Conservation (phyloP, 2,797 vertebrate species). For the Avahi laniger region DNA sequence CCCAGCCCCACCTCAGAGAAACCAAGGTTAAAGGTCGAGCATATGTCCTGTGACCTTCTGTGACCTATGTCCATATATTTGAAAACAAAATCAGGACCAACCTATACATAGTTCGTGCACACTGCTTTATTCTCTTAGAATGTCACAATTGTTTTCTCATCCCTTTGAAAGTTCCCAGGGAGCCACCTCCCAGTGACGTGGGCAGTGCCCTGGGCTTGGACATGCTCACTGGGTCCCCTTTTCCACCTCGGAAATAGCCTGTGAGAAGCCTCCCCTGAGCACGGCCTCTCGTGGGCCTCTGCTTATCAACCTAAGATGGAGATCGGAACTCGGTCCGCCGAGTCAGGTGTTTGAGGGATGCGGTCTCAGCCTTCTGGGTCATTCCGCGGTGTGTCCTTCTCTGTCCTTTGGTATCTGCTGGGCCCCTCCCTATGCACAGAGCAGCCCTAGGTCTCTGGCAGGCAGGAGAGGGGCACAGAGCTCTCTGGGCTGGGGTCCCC, state of each 20-base stretch:
- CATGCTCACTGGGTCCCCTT: no score
- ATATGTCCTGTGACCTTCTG: rapidly evolving
- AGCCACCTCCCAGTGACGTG: not conserved
- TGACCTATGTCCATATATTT: rapidly evolving
- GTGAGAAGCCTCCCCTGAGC: no score
- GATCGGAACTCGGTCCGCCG: no score
- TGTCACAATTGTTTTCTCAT: rapidly evolving
- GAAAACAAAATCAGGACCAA: not conserved
- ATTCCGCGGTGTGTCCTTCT: no score
- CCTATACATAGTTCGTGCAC: rapidly evolving
- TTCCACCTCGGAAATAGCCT: no score
- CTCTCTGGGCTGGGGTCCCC: not conserved
- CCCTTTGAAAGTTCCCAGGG: rapidly evolving
- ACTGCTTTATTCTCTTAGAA: rapidly evolving
- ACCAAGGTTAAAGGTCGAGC: rapidly evolving
- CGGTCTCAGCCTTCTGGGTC: no score
- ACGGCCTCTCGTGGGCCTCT: no score
- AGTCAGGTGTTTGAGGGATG: no score
- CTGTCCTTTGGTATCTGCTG: no score
- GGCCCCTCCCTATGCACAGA: not conserved
- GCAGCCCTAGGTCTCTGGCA: not conserved
- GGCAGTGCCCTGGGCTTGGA: no score
- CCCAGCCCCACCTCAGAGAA: rapidly evolving
- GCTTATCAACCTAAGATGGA: no score
- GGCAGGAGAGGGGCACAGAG: rapidly evolving